phyloP scores from a whole-genome alignment of 1,140 invertebrate genomes.

The Acyrthosiphon pisum region DNA sequence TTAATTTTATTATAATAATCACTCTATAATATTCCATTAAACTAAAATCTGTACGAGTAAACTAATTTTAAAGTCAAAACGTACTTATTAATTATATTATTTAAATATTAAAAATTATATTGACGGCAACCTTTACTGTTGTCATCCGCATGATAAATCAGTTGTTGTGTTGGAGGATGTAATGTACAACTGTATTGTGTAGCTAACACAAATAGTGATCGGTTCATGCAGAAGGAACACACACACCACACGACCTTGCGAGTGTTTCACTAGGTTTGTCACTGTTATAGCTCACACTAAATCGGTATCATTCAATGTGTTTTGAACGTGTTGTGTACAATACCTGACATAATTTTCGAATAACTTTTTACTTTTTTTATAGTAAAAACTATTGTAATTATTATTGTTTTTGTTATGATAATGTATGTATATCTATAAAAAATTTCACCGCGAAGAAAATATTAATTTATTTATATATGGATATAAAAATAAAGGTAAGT shows the following conservation, averaged over 20 bases:
- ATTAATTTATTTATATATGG: neutral
- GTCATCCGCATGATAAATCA: neutral
- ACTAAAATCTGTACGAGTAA: neutral
- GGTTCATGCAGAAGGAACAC: neutral
- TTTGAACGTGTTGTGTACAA: neutral
- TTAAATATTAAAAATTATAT: neutral
- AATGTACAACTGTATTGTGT: neutral
- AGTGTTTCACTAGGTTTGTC: neutral
- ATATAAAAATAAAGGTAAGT: conserved; percentile 11
- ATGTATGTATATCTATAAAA: neutral
- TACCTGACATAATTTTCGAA: neutral
- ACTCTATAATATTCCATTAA: neutral
- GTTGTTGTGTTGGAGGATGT: neutral
- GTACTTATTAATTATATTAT: neutral
- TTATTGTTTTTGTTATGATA: neutral
- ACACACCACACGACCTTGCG: neutral
- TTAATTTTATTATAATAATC: neutral
- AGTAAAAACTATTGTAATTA: neutral
- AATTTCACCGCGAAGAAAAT: neutral
- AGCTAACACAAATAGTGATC: neutral
- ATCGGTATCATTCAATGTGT: neutral
- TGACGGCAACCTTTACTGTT: neutral
- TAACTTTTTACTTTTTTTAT: neutral
- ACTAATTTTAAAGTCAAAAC: neutral
- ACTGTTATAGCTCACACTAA: neutral